Evolutionary conservation across 2,797 vertebrate species (phyloP).

Genomic region (Heteromormyrus szaboi): DNA sequence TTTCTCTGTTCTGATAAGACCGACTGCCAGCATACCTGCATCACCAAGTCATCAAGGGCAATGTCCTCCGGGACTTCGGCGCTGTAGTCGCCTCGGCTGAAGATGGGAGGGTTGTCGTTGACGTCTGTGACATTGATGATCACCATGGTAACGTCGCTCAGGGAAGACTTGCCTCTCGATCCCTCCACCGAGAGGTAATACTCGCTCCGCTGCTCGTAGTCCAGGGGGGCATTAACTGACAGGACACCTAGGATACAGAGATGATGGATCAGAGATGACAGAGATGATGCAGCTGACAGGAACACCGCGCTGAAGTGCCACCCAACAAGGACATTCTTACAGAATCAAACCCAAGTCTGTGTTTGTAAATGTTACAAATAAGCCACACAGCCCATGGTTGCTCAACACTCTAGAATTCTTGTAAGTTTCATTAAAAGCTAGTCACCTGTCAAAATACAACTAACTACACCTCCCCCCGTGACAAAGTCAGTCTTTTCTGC

Average conservation of each 20-base stretch:
- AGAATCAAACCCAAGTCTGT: background rate
- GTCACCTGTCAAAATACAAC: background rate
- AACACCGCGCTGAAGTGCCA: background rate
- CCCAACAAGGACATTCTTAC: background rate
- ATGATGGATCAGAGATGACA: background rate
- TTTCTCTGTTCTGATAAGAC: background rate
- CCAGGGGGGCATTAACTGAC: conserved; percentile 71
- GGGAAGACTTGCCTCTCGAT: conserved; percentile 68
- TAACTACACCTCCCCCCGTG: background rate
- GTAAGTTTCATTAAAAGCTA: background rate
- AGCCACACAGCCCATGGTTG: background rate
- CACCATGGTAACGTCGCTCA: conserved; percentile 76
- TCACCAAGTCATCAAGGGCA: conserved; percentile 67
- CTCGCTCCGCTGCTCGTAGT: conserved; percentile 76
- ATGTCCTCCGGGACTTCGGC: conserved; percentile 72
- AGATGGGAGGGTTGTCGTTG: conserved; percentile 82
- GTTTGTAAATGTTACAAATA: background rate
- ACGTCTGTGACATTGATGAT: conserved; percentile 85
- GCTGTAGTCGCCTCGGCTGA: conserved; percentile 66
- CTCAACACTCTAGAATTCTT: background rate
- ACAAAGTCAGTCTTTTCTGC: background rate
- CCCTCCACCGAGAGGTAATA: conserved; percentile 87
- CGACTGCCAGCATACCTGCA: conserved; percentile 60
- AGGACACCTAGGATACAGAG: conserved; percentile 41
- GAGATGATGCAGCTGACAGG: background rate